Percentiles rank a stretch among this genome's conserved stretches.
These are phyloP conservation scores for Glyphotaelius pellucidus DNA, from an alignment of 2,888 invertebrate genomes.

Conservation along the genomic window DNA sequence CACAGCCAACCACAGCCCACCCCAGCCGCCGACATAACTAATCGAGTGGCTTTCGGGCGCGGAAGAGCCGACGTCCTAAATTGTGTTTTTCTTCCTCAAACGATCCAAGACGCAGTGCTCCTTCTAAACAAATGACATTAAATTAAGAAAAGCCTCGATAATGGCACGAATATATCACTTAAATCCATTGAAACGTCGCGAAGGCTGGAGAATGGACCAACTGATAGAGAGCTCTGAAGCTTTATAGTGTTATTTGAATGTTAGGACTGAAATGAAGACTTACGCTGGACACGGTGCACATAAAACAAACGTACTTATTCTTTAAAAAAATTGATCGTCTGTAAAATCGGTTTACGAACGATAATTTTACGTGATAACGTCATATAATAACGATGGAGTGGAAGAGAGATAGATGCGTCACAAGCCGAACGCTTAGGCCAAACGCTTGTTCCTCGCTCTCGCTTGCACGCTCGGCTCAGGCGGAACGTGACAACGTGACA, in stretches of 20 bases:
- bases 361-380: too few species aligned
- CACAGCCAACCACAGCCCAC: not conserved
- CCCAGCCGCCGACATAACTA: not conserved
- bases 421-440: too few species aligned
- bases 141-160: constrained; percentile 48
- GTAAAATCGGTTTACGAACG: too few species aligned
- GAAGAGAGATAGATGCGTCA: too few species aligned
- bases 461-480: too few species aligned
- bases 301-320: not conserved
- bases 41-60: constrained; percentile 14
- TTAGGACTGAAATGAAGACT: not conserved
- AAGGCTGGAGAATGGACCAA: not conserved
- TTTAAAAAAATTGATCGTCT: too few species aligned
- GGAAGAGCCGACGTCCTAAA: not conserved
- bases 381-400: too few species aligned
- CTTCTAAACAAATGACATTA: constrained; percentile 43
- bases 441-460: too few species aligned
- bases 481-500: too few species aligned
- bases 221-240: not conserved
- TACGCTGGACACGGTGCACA: not conserved
- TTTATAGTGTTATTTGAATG: not conserved
- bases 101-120: not conserved
- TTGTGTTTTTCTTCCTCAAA: constrained; percentile 19
- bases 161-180: constrained; percentile 48
- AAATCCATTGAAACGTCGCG: constrained; percentile 42